These are phyloP conservation scores for Pyrgus malvae DNA, from an alignment of 2,888 invertebrate species.

Conservation along the genomic window DNA sequence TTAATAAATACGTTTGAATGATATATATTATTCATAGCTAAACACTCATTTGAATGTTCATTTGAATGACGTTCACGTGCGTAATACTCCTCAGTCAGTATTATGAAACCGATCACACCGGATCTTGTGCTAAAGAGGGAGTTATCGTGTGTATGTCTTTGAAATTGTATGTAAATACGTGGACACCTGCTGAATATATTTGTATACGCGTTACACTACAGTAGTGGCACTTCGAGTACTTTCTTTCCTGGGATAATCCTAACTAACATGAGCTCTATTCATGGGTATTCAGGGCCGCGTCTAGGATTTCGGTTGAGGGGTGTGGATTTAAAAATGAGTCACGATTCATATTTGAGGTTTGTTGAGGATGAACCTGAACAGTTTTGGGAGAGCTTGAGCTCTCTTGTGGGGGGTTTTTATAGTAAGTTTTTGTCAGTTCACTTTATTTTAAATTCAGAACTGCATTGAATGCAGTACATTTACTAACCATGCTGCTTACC, in stretches of 20 bases:
- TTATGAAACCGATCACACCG: conserved; percentile 59
- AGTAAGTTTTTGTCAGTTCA: too few relatives aligned
- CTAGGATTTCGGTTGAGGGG: too few relatives aligned
- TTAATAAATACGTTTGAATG: conserved; percentile 13
- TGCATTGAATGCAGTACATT: too few relatives aligned
- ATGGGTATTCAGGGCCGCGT: too few relatives aligned
- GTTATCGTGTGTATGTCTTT: conserved; percentile 61
- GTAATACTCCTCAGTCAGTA: conserved; percentile 29
- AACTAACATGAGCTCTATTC: too few relatives aligned
- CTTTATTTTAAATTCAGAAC: too few relatives aligned
- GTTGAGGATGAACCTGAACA: too few relatives aligned
- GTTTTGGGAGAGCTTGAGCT: too few relatives aligned
- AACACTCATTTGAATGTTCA: conserved; percentile 21
- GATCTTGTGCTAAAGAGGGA: conserved; percentile 60
- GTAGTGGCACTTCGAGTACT: background rate
- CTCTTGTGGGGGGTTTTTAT: too few relatives aligned
- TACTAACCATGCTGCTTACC: too few relatives aligned
- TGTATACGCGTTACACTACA: conserved; percentile 48
- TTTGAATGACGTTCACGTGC: conserved; percentile 24
- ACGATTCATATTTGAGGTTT: too few relatives aligned
- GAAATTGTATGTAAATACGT: conserved; percentile 79
- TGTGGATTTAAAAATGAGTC: too few relatives aligned
- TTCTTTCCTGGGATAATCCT: background rate
- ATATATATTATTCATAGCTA: conserved; percentile 29
- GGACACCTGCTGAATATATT: conserved; percentile 80